These are phyloP conservation scores for Lordiphosa andalusiaca DNA, from an alignment of 2,888 invertebrate species.

Conservation along the genomic window DNA sequence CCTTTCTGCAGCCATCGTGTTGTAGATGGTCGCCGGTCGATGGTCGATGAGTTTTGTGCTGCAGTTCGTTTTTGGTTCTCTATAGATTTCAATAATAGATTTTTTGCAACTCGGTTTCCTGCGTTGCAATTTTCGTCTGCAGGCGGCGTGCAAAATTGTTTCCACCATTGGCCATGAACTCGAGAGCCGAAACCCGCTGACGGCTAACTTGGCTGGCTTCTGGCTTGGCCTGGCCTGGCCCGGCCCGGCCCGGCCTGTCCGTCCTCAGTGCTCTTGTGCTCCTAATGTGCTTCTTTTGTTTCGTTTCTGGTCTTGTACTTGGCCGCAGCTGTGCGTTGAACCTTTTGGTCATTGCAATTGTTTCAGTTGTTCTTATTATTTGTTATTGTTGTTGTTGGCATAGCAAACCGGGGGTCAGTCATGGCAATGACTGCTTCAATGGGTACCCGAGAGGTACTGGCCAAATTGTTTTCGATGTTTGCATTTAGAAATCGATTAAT, in stretches of 20 bases:
- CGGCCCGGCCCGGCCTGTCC: not conserved
- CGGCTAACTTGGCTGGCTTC: conserved; percentile 41
- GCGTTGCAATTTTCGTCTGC: conserved; percentile 70
- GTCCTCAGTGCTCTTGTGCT: conserved; percentile 12
- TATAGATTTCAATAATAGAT: conserved; percentile 76
- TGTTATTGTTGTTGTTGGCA: conserved; percentile 64
- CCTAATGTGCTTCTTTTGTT: conserved; percentile 71
- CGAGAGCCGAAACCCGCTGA: conserved; percentile 39
- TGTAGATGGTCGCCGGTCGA: conserved; percentile 9
- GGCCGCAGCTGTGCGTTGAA: conserved; percentile 68
- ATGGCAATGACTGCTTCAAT: too few species aligned
- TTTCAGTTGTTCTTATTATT: conserved; percentile 33
- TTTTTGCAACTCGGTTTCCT: conserved; percentile 69
- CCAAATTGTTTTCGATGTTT: too few species aligned
- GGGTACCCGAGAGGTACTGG: too few species aligned
- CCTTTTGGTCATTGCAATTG: conserved; percentile 61
- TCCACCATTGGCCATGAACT: conserved; percentile 68
- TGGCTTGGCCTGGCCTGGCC: conserved; percentile 1
- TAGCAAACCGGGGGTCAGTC: conserved; percentile 28
- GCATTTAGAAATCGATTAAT: too few species aligned
- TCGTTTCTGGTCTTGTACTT: conserved; percentile 45
- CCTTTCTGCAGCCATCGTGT: conserved; percentile 34
- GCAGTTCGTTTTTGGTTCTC: conserved; percentile 47
- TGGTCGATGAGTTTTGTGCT: conserved; percentile 12
- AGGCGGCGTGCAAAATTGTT: conserved; percentile 69